phyloP scores from a whole-genome alignment of 2,113 vertebrate species.

The Poeciliopsis prolifica region DNA sequence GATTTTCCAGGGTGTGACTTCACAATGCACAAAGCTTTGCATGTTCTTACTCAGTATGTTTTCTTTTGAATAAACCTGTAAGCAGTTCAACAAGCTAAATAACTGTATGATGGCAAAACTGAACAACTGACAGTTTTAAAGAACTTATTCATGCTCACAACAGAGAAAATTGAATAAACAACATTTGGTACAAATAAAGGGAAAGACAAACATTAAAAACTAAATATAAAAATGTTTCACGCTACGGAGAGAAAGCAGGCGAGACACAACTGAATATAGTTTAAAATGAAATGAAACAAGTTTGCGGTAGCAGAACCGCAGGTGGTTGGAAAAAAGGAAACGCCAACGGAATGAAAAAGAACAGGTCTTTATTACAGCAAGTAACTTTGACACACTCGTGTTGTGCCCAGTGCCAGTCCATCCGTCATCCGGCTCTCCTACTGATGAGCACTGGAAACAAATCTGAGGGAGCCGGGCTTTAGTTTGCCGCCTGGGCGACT shows the following conservation, averaged over 20 bases:
- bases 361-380: slow-evolving; percentile 70
- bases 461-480: slow-evolving; percentile 70
- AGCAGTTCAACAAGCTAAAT: neutral
- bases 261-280: slow-evolving; percentile 33
- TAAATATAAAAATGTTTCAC: slow-evolving; percentile 1
- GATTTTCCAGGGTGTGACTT: neutral
- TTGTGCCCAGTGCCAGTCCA: slow-evolving; percentile 74
- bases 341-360: slow-evolving; percentile 40
- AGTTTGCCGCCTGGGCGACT: slow-evolving; percentile 75
- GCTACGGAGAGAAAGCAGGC: neutral
- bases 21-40: no score
- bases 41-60: neutral
- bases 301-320: slow-evolving; percentile 37
- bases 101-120: neutral
- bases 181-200: neutral
- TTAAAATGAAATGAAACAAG: slow-evolving; percentile 46
- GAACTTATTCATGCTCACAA: neutral
- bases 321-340: slow-evolving; percentile 45
- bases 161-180: neutral
- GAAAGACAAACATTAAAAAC: neutral
- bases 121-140: neutral
- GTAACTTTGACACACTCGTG: slow-evolving; percentile 71
- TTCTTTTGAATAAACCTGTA: neutral
- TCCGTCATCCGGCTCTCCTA: slow-evolving; percentile 74
- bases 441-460: slow-evolving; percentile 76